phyloP scores from a whole-genome alignment of 2,113 vertebrate genomes.

The Furnarius figulus region DNA sequence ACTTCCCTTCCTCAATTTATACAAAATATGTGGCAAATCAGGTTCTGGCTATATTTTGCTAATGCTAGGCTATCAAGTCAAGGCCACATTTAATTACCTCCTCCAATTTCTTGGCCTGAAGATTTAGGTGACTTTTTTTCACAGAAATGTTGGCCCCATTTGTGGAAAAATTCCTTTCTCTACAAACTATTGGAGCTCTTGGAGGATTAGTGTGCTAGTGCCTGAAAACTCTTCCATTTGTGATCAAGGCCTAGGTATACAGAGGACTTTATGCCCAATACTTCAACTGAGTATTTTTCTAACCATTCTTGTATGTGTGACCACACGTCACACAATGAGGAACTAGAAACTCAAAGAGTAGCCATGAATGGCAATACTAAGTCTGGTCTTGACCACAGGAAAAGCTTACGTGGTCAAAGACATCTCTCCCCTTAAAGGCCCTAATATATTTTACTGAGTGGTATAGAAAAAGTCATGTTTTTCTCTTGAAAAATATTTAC shows the following conservation, averaged over 20 bases:
- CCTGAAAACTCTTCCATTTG: not conserved
- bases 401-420: not conserved
- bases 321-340: rapidly evolving
- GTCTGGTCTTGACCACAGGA: not conserved
- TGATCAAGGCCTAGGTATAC: not conserved
- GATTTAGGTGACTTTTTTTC: not conserved
- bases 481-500: not conserved
- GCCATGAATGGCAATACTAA: not conserved
- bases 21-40: not conserved
- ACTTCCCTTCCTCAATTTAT: not conserved
- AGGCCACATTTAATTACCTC: not conserved
- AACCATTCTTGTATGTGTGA: not conserved
- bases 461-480: not conserved
- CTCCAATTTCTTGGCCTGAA: not conserved
- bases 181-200: not conserved
- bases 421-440: not conserved
- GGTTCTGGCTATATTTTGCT: not conserved
- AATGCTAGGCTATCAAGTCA: not conserved
- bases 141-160: not conserved
- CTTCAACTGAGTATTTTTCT: not conserved
- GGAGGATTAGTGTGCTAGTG: not conserved
- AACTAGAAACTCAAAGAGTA: not conserved
- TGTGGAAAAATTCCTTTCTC: not conserved
- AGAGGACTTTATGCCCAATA: not conserved
- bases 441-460: not conserved